Percentiles rank a stretch among this genome's conserved stretches.
phyloP scores from a whole-genome alignment of 2,797 vertebrate species.

The Cryptoprocta ferox region DNA sequence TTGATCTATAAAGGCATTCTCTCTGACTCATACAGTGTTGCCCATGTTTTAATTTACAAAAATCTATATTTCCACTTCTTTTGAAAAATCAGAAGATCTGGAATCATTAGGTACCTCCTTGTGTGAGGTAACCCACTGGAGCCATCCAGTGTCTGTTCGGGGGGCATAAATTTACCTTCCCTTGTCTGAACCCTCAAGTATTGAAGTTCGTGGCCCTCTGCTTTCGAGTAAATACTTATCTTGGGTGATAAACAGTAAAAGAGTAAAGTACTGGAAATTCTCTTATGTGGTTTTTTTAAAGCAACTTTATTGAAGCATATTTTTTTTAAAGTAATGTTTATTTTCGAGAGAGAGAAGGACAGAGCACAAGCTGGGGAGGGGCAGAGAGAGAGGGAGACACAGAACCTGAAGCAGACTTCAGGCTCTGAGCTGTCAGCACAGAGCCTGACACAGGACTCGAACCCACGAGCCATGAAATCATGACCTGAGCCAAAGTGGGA shows the following conservation, averaged over 20 bases:
- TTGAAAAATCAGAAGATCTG: neutral
- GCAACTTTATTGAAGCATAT: neutral
- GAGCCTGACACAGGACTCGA: no score
- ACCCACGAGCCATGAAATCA: no score
- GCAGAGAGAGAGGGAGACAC: no score
- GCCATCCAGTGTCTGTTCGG: neutral
- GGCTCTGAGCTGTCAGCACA: no score
- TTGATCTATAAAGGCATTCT: neutral
- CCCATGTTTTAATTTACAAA: slow-evolving; percentile 18
- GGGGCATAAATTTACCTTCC: neutral
- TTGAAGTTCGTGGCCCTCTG: neutral
- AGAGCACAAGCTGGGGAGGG: no score
- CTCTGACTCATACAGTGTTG: neutral
- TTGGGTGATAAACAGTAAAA: neutral
- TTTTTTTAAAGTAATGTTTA: neutral
- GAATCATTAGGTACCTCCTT: neutral
- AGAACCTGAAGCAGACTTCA: no score
- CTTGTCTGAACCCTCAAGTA: neutral
- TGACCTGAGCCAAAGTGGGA: no score
- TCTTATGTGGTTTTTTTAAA: neutral
- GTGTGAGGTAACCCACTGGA: neutral
- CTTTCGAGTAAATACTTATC: neutral
- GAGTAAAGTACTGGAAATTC: neutral
- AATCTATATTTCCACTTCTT: neutral
- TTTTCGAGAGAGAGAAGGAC: no score